A percentile compares a stretch with the other conserved stretches of the same genome.
phyloP scores from a whole-genome alignment of 2,888 invertebrate genomes.

The Eupelmus urozonus region DNA sequence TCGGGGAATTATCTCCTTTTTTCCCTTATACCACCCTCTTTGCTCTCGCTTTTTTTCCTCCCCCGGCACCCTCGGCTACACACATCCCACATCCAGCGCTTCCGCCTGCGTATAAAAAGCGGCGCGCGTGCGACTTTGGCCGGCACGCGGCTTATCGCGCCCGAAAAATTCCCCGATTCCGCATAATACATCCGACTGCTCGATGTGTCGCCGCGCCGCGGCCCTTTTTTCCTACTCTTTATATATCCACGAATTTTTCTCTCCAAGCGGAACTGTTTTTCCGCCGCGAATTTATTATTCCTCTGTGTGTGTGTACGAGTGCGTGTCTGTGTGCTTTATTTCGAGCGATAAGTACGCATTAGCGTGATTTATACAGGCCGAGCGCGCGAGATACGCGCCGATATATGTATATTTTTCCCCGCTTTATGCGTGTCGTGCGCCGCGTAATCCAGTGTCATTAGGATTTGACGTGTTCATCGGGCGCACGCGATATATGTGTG shows the following conservation, averaged over 20 bases:
- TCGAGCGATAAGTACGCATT: conserved; percentile 53
- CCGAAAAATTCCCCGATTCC: conserved; percentile 40
- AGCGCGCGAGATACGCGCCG: conserved; percentile 29
- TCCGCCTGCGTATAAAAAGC: neutral
- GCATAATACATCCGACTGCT: conserved; percentile 15
- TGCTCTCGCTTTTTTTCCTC: neutral
- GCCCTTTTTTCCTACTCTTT: neutral
- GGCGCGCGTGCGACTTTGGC: conserved; percentile 25
- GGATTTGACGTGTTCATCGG: conserved; percentile 2
- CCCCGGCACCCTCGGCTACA: neutral
- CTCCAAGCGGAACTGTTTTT: neutral
- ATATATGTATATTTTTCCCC: neutral
- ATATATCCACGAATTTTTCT: too few species aligned
- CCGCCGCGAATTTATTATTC: conserved; percentile 39
- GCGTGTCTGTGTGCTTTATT: conserved; percentile 42
- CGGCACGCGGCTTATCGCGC: conserved; percentile 36
- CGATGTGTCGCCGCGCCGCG: neutral
- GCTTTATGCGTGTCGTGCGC: neutral
- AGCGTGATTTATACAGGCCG: conserved; percentile 38
- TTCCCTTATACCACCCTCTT: neutral
- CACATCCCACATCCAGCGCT: too few species aligned
- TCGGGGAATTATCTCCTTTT: neutral
- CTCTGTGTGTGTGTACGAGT: too few species aligned
- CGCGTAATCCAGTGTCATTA: neutral
- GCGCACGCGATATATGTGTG: neutral